Base-by-base conservation (phyloP, 2,797 vertebrate species). In the Neosilurus hyrtlii region DNA sequence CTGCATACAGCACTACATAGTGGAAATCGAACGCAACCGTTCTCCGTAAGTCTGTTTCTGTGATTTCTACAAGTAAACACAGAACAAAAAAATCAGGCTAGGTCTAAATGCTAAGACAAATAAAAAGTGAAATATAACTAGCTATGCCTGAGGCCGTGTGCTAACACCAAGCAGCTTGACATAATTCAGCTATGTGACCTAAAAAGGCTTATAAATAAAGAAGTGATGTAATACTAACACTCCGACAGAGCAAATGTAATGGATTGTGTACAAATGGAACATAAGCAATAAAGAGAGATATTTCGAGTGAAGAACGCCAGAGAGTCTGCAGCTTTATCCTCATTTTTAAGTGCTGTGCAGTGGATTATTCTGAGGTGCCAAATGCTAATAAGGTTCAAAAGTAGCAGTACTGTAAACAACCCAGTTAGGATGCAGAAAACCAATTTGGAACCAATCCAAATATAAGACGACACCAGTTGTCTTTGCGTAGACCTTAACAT, bases 241-340 rank as follows among this genome's bases (percentile, higher is more conserved):
- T 87, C 83, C 77, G 63, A 80, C 74, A 62, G 81, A 82, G 26
- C 14, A 80, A 86, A 81, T 54, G 59, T 63, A 75, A 71, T 56
- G 63, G 87, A 92, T 87, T 89, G 83, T 72, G 86, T 88, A 82
- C 54, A 20, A 37, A 84, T 76, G 83, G 80, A 43, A 87, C 90
- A 92, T 91, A 90, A 90, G 11, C 61, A 43, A 66, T 70, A 54
- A 70, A 62, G 79, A 62, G 65, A 78, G 43, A 66, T 73, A 51
- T 43, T 82, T 12, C 6, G 35, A 84, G 72, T 52, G 62, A 52
- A 18, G 18, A 73, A 35, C 59, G 15, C 57, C 66, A 30, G 54
- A 30, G 9, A 71, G 35, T 65, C 74, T 75, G 12, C 37, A 54
- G 68, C 51, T 49, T 49, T 63, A 77, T 43, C 56, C 66, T 65